A percentile compares a stretch with the other conserved stretches of the same genome.
Evolutionary conservation across 2,888 invertebrate genomes (phyloP).

Genomic region (Eristalis intricaria): DNA sequence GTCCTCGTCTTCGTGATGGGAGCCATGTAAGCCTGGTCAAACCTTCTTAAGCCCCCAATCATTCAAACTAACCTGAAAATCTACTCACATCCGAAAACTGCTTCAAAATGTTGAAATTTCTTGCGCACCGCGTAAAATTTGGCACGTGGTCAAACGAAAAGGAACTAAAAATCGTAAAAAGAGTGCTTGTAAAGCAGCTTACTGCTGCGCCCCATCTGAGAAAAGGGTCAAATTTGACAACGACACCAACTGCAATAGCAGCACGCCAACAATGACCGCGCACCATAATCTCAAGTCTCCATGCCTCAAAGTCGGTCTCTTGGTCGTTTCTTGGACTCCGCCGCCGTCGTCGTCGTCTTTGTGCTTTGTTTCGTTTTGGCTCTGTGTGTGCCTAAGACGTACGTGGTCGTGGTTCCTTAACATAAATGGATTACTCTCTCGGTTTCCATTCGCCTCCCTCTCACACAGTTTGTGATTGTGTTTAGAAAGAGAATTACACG

Average conservation of each 20-base stretch:
- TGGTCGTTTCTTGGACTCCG: background rate
- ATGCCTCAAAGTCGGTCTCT: slow-evolving; percentile 17
- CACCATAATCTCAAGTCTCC: slow-evolving; percentile 25
- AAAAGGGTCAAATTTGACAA: slow-evolving; percentile 27
- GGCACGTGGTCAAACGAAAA: slow-evolving; percentile 63
- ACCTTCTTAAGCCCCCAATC: too few relatives aligned
- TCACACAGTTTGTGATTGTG: background rate
- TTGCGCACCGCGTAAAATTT: background rate
- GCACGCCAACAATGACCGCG: background rate
- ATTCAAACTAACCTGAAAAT: too few relatives aligned
- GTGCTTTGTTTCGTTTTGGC: slow-evolving; percentile 22
- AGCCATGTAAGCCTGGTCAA: too few relatives aligned
- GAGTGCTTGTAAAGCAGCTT: slow-evolving; percentile 17
- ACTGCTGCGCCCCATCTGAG: background rate
- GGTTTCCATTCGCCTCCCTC: background rate
- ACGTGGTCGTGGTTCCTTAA: slow-evolving; percentile 14
- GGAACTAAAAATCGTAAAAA: slow-evolving; percentile 40
- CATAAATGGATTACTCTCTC: slow-evolving; percentile 23
- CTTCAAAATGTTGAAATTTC: background rate
- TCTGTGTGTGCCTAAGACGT: background rate
- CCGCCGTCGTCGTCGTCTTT: background rate
- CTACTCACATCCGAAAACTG: too few relatives aligned
- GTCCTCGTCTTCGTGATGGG: too few relatives aligned
- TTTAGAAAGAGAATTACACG: slow-evolving; percentile 16
- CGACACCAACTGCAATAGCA: background rate